Conservation (phyloP, 2,888 invertebrate genomes). For the Polydrusus pterygomalis region DNA sequence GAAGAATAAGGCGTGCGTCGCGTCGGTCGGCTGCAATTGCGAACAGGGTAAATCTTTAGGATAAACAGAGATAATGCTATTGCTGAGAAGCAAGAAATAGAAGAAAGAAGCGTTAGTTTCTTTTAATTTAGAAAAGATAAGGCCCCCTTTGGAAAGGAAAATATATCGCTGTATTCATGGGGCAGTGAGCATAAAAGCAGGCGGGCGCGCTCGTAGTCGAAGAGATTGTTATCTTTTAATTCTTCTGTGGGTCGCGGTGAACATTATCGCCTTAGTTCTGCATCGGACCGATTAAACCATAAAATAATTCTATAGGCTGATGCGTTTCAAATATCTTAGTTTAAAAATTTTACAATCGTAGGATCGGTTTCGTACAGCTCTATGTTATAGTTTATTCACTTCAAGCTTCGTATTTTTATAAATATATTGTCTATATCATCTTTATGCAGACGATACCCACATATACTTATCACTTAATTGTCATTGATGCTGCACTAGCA, state of each 20-base stretch:
- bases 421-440: no score
- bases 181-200: slow-evolving; percentile 41
- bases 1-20: slow-evolving; percentile 16
- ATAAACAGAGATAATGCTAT: slow-evolving; percentile 15
- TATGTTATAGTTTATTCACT: no score
- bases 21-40: slow-evolving; percentile 4
- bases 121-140: slow-evolving; percentile 39
- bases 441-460: no score
- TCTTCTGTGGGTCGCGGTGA: slow-evolving; percentile 36
- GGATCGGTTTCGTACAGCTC: no score
- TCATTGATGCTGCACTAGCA: no score
- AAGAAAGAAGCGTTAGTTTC: slow-evolving; percentile 31
- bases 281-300: slow-evolving; percentile 14
- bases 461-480: no score
- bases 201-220: slow-evolving; percentile 31
- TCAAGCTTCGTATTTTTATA: no score
- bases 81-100: slow-evolving; percentile 5
- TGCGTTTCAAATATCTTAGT: neutral
- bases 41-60: slow-evolving; percentile 16
- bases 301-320: slow-evolving; percentile 10
- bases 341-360: no score
- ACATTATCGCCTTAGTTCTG: slow-evolving; percentile 36
- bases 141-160: slow-evolving; percentile 38
- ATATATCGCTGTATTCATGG: slow-evolving; percentile 47
- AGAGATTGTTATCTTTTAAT: slow-evolving; percentile 49